Percentiles rank a stretch among this genome's conserved stretches.
Evolutionary conservation across 2,113 vertebrate species (phyloP).

Genomic region (Albula goreensis): DNA sequence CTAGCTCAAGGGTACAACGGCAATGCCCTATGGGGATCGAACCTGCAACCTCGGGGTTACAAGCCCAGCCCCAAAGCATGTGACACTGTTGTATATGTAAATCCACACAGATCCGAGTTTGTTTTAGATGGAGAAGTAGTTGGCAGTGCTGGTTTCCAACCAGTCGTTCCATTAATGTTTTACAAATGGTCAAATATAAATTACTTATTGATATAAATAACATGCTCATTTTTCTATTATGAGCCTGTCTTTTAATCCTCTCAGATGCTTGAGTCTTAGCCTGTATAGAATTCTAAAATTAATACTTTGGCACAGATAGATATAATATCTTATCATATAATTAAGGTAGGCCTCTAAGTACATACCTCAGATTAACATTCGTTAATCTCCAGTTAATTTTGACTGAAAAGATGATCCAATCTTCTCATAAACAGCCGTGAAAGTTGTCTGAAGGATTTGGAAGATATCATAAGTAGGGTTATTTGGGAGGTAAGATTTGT

Average conservation of each 20-base stretch:
- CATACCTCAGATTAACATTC: neutral
- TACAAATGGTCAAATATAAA: slow-evolving; percentile 36
- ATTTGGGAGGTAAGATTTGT: too few species aligned
- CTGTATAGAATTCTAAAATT: slow-evolving; percentile 7
- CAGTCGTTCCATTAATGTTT: slow-evolving; percentile 28
- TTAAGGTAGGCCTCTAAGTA: neutral
- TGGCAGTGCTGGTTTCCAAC: neutral
- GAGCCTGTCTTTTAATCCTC: slow-evolving; percentile 19
- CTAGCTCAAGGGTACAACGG: too few species aligned
- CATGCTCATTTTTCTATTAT: slow-evolving; percentile 43
- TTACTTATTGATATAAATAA: slow-evolving; percentile 33
- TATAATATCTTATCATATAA: neutral
- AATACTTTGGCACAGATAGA: neutral
- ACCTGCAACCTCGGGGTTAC: too few species aligned
- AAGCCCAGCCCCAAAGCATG: too few species aligned
- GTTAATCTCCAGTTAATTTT: neutral
- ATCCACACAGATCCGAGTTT: neutral
- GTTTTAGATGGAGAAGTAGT: neutral
- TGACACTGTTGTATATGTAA: neutral
- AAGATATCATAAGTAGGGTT: neutral
- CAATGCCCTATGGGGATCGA: too few species aligned
- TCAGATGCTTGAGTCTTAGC: neutral
- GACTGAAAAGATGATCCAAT: neutral
- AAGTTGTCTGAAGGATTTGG: neutral
- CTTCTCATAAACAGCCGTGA: neutral